Base-by-base conservation (phyloP, 2,113 vertebrate genomes). In the Paracanthobrama guichenoti region DNA sequence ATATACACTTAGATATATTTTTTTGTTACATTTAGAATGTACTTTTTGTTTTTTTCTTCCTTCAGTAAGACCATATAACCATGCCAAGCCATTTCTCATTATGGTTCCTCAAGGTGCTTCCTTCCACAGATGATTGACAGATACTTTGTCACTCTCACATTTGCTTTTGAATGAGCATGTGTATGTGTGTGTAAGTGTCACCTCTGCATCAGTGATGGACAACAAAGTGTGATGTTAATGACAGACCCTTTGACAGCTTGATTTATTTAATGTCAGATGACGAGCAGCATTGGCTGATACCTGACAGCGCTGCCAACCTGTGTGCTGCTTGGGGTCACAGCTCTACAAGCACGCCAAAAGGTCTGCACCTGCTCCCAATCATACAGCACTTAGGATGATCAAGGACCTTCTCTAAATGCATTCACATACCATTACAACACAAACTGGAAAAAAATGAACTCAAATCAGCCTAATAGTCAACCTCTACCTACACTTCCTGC, bases 51-150 rank as follows among this genome's bases (percentile, higher is more conserved):
- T 13, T 48, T 48, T 42, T 42, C 2, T 46, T 46, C 11, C 1
- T 55, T 55, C 16, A 53, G 50, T 20, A 6, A 66, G 16, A 66
- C 62, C 14, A 31, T 18, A 3, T 35, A 66, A 35, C 0, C 10
- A 66, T 64, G 60, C 60, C 13, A 6, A 7, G 26, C 26, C 13
- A 28, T 64, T 26, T 28, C 26, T 64, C 6, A 24, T 59, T 69
- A 69, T 39, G 18, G 31, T 69, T 69, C 3, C 66, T 69, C 35
- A 69, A 39, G 66, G 66, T 69, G 88, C 90, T 93, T 84, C 89
- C 88, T 90, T 85, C 85, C 89, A 83, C 88, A 81, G 86, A 86
- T 89, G 89, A 85, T 88, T 92, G 90, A 90, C 89, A 89, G 87
- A 84, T 75, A 87, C 60, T 84, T 64, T 89, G 88, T 89, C 85